Evolutionary conservation across 2,113 vertebrate species (phyloP), one percentile per base, ranked within the genome.

Genomic region (Sturnus vulgaris): DNA sequence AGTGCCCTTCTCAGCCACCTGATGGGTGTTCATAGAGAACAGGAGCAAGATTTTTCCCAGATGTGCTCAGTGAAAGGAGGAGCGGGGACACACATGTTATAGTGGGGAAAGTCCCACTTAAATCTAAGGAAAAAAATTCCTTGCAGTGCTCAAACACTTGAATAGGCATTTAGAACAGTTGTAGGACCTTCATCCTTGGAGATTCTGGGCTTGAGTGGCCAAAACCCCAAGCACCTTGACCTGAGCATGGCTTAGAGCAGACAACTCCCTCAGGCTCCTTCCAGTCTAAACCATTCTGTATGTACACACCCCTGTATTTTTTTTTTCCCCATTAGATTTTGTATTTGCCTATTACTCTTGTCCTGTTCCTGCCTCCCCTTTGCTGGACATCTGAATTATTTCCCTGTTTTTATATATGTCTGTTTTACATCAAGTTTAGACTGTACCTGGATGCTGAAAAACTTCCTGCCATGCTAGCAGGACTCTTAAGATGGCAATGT

Each of bases 41-140:
- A 21, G 44, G 49, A 69, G 8, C 28, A n/a, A 55, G 21, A 24
- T 7, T 75, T 82, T 69, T 27, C 39, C 64, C 23, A 47, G 21
- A 31, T 0, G 2, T 12, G 11, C 13, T 69, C 40, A 53, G 20
- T 77, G 37, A 80, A 60, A 65, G 28, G 14, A 42, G 0, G 2
- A 76, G 40, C 77, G 12, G 10, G 21, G 22, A 46, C 35, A 37
- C 11, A 21, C 3, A 1, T 18, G 3, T 17, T 82, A 13, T 2
- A 37, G 44, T 3, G 82, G 53, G 9, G 3, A 14, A 94, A 60
- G 10, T 82, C 83, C 18, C 23, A 59, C 20, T 61, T 69, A 79
- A 47, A 82, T 42, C 21, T 28, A 27, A 50, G 18, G 57, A 63
- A 47, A 73, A 73, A 80, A 21, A 31, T 6, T 71, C 18, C 10